Conservation (phyloP, 2,113 vertebrate species). For the Campylorhamphus procurvoides region DNA sequence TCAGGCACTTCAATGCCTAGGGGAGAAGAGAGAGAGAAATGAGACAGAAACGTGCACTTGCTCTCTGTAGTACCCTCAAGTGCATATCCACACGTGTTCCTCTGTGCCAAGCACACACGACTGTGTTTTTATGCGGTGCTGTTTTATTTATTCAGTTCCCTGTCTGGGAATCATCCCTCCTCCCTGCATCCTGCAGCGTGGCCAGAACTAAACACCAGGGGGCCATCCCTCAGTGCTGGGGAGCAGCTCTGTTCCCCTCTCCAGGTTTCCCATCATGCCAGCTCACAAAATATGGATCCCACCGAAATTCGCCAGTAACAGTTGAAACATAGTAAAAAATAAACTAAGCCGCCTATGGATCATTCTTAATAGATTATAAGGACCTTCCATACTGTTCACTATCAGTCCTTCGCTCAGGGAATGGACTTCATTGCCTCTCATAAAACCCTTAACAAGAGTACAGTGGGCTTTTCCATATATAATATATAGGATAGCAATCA, state of each 20-base stretch:
- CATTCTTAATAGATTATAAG: not conserved
- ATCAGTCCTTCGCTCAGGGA: rapidly evolving
- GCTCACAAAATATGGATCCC: not conserved
- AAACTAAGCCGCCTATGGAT: not conserved
- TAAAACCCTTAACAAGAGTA: not conserved
- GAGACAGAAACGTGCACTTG: not conserved
- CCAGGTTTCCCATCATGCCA: not conserved
- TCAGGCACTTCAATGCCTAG: not conserved
- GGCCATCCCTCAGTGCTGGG: not conserved
- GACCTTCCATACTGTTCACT: not conserved
- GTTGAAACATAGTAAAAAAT: not conserved
- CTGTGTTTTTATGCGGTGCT: not conserved
- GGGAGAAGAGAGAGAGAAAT: not conserved
- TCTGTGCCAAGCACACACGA: not conserved
- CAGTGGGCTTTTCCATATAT: not conserved
- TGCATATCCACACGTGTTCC: not conserved
- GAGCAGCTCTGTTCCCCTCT: not conserved
- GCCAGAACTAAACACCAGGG: not conserved
- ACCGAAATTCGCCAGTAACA: not conserved
- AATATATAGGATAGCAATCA: not conserved
- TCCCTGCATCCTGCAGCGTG: rapidly evolving
- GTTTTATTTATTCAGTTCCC: not conserved
- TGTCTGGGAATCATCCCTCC: not conserved
- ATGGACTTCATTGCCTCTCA: not conserved
- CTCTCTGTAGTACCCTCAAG: not conserved